phyloP scores from a whole-genome alignment of 2,113 vertebrate genomes.

The Bucco capensis region DNA sequence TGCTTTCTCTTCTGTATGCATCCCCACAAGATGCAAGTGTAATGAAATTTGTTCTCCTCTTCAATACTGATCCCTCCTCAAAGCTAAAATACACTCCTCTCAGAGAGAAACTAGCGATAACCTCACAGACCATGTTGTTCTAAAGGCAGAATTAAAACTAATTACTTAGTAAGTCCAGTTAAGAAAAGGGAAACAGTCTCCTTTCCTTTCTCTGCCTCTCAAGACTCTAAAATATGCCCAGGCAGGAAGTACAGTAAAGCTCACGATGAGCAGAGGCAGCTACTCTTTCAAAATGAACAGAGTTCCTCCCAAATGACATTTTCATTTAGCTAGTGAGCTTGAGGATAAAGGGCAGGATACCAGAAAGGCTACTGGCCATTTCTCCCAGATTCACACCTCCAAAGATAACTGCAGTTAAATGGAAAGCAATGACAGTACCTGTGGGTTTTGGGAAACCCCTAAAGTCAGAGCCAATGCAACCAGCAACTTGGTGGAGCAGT shows the following conservation, averaged over 20 bases:
- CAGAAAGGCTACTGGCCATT: not conserved
- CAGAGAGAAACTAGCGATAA: not conserved
- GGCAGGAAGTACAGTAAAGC: conserved; percentile 51
- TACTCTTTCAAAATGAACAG: not conserved
- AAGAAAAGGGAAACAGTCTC: conserved; percentile 11
- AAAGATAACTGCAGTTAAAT: not conserved
- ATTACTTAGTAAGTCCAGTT: not conserved
- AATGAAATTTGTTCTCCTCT: not conserved
- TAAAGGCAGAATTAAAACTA: conserved; percentile 30
- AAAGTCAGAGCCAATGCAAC: not conserved
- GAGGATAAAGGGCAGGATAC: not conserved
- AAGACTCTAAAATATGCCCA: not conserved
- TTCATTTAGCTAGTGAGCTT: not conserved
- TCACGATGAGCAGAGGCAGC: not conserved
- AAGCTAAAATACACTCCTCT: not conserved
- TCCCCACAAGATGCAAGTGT: not conserved
- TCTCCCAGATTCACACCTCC: not conserved
- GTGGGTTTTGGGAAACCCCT: rapidly evolving
- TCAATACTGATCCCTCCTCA: not conserved
- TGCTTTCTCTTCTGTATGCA: not conserved
- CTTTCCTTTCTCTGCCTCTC: not conserved
- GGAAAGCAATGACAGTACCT: not conserved
- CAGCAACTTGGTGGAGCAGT: not conserved
- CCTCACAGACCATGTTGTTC: not conserved
- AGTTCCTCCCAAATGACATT: not conserved